These are phyloP conservation scores for Trileptium ribeirensis DNA, from an alignment of 2,888 invertebrate species.

Conservation along the genomic window DNA sequence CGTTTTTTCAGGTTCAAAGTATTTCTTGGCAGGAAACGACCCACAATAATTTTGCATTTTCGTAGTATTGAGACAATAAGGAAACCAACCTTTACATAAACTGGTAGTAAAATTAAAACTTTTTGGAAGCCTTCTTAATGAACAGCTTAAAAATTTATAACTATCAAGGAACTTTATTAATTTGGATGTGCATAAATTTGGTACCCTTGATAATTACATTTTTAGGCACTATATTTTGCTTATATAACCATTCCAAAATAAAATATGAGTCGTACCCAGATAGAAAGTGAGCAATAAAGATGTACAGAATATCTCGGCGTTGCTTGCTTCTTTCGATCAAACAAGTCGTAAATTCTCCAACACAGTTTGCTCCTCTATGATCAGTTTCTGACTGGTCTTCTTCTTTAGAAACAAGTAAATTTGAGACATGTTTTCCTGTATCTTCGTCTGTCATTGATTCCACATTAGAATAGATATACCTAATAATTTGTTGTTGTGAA, in stretches of 20 bases:
- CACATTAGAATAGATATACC: background rate
- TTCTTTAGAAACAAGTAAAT: background rate
- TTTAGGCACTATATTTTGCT: conserved; percentile 1
- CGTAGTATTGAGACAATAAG: conserved; percentile 22
- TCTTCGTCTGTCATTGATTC: background rate
- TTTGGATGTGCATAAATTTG: conserved; percentile 19
- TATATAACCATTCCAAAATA: conserved; percentile 14
- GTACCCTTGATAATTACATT: conserved; percentile 9
- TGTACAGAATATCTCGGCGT: too few species aligned
- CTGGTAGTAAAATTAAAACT: conserved; percentile 10
- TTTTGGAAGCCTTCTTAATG: conserved; percentile 19
- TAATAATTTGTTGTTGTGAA: background rate
- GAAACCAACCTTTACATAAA: conserved; percentile 16
- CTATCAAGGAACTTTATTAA: conserved; percentile 22
- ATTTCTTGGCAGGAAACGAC: conserved; percentile 19
- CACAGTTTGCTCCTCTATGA: background rate
- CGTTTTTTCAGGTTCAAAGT: background rate
- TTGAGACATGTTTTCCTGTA: background rate
- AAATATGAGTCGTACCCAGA: conserved; percentile 27
- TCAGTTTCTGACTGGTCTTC: background rate
- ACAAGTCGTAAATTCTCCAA: background rate
- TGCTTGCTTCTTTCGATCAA: background rate
- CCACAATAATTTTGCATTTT: background rate
- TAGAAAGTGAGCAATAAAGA: conserved; percentile 26
- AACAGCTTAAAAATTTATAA: conserved; percentile 18